A percentile compares a stretch with the other conserved stretches of the same genome.
phyloP scores from a whole-genome alignment of 1,140 invertebrate species.

The Phenacoccus solenopsis region DNA sequence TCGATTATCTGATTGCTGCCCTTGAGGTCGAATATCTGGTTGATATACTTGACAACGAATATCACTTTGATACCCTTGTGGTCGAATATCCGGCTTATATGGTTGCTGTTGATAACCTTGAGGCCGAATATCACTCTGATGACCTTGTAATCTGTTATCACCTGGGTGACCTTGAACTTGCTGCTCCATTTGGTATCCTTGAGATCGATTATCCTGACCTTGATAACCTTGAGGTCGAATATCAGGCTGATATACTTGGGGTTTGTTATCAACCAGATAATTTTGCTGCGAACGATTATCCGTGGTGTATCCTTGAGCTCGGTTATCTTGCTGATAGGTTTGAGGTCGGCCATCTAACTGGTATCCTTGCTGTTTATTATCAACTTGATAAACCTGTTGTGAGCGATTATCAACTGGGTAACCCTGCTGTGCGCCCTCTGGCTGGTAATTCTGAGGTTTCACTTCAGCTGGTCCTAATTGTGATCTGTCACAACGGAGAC shows the following conservation, averaged over 20 bases:
- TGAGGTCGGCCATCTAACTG: not conserved
- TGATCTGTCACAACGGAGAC: not conserved
- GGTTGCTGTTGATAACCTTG: not conserved
- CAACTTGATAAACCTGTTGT: not conserved
- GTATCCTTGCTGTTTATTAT: not conserved
- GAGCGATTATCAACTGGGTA: not conserved
- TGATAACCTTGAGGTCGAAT: not conserved
- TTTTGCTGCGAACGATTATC: too few relatives aligned
- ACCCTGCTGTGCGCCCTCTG: not conserved
- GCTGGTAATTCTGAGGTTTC: not conserved
- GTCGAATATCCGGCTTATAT: not conserved
- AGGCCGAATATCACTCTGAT: too few relatives aligned
- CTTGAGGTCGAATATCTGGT: not conserved
- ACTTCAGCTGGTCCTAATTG: not conserved
- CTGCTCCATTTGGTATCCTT: not conserved
- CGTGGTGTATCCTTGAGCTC: not conserved
- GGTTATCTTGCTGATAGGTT: not conserved
- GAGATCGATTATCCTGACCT: not conserved
- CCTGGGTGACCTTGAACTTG: not conserved
- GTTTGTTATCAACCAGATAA: not conserved
- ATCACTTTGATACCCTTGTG: not conserved
- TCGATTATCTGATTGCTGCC: not conserved
- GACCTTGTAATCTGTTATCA: not conserved
- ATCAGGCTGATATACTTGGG: not conserved
- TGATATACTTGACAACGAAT: not conserved